These are phyloP conservation scores for Rostratula benghalensis DNA, from an alignment of 2,113 vertebrate genomes.

Conservation along the genomic window DNA sequence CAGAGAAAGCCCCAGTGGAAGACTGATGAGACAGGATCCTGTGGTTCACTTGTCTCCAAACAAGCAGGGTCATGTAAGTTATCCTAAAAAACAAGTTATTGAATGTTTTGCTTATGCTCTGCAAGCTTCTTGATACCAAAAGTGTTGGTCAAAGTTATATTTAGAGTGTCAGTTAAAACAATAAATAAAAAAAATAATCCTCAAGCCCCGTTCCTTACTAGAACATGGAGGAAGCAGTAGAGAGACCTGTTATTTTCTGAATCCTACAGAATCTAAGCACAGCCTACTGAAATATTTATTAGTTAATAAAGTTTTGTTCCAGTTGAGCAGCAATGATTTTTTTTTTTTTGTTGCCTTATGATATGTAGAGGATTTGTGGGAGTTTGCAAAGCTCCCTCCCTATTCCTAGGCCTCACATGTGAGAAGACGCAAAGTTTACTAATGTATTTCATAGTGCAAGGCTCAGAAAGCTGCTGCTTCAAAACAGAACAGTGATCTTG, in stretches of 20 bases:
- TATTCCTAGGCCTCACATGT: neutral
- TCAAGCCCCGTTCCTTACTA: neutral
- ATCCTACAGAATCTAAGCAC: neutral
- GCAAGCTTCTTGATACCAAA: neutral
- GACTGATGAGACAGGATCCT: conserved; percentile 87
- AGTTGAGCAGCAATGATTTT: neutral
- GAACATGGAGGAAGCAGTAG: neutral
- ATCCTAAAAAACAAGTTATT: neutral
- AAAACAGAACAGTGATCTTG: neutral
- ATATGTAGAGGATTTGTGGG: neutral
- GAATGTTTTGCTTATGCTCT: neutral
- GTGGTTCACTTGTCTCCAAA: conserved; percentile 88
- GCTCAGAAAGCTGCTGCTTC: neutral
- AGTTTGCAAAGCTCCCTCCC: neutral
- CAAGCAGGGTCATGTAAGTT: conserved; percentile 88
- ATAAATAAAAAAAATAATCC: neutral
- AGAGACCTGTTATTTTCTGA: neutral
- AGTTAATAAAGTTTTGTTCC: neutral
- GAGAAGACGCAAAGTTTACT: neutral
- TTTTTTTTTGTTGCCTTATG: neutral
- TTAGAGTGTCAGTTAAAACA: neutral
- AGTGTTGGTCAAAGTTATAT: neutral
- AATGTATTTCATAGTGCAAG: neutral
- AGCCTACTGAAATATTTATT: neutral
- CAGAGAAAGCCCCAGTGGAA: conserved; percentile 87